Evolutionary conservation across 2,113 vertebrate species (phyloP).

Genomic region (Megaceryle torquata): DNA sequence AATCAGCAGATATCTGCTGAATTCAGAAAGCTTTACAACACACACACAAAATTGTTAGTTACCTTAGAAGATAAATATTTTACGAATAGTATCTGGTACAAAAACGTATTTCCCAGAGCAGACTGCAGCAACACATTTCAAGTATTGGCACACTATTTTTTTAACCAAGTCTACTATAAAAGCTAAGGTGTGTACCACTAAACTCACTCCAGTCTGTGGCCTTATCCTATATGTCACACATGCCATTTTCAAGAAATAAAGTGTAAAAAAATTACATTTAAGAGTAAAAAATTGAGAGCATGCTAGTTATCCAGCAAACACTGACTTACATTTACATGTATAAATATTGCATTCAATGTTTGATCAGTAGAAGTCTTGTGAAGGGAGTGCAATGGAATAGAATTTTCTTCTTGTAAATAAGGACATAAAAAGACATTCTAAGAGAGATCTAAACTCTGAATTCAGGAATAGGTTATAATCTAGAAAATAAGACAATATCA

Average conservation of each 20-base stretch:
- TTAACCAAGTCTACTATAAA: background rate
- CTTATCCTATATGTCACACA: background rate
- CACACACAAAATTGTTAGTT: background rate
- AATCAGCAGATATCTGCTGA: background rate
- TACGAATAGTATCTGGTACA: background rate
- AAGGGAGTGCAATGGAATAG: background rate
- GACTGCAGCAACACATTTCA: background rate
- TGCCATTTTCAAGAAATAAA: background rate
- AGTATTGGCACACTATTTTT: background rate
- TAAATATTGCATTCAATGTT: background rate
- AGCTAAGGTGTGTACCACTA: background rate
- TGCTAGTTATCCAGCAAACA: background rate
- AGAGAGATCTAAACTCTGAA: background rate
- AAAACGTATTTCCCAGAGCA: background rate
- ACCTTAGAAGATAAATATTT: background rate
- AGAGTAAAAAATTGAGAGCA: background rate
- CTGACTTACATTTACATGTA: background rate
- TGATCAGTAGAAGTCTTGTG: background rate
- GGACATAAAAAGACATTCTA: background rate
- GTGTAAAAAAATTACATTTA: background rate
- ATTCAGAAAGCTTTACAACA: background rate
- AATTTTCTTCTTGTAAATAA: background rate
- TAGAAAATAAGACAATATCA: background rate
- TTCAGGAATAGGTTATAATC: background rate
- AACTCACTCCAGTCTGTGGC: background rate